Conservation (phyloP, 2,113 vertebrate genomes). For the Phaethon lepturus region DNA sequence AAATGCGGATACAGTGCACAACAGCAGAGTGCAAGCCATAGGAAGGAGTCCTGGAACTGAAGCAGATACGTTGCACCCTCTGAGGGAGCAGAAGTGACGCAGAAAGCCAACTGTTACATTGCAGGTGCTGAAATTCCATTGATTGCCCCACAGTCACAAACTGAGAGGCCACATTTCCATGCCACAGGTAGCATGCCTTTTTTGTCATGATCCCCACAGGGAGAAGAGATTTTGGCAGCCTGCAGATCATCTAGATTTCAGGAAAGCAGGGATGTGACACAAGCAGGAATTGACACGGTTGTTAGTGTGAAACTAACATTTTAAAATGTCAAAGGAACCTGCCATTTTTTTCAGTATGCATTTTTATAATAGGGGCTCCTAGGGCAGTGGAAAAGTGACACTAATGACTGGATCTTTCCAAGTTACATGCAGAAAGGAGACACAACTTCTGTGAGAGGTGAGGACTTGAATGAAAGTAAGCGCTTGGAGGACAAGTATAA, state of each 20-base stretch:
- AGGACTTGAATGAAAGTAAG: not conserved
- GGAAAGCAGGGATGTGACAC: not conserved
- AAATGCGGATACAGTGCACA: not conserved
- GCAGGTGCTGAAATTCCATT: not conserved
- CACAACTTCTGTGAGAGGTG: not conserved
- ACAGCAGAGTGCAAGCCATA: not conserved
- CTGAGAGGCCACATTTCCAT: not conserved
- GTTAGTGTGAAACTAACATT: not conserved
- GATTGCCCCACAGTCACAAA: not conserved
- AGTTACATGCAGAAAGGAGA: not conserved
- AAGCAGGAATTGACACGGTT: not conserved
- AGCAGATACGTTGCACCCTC: not conserved
- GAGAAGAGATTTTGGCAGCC: conserved; percentile 6
- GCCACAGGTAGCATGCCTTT: not conserved
- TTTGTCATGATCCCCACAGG: not conserved
- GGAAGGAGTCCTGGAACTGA: not conserved
- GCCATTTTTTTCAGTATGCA: not conserved
- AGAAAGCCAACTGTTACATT: conserved; percentile 3
- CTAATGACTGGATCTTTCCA: conserved; percentile 14
- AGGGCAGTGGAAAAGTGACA: not conserved
- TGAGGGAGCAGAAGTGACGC: not conserved
- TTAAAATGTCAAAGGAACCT: not conserved
- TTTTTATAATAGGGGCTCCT: not conserved
- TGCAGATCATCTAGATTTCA: not conserved
- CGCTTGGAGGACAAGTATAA: conserved; percentile 2